These are phyloP conservation scores for Pterocles orientalis DNA, from an alignment of 2,113 vertebrate species.

Conservation along the genomic window DNA sequence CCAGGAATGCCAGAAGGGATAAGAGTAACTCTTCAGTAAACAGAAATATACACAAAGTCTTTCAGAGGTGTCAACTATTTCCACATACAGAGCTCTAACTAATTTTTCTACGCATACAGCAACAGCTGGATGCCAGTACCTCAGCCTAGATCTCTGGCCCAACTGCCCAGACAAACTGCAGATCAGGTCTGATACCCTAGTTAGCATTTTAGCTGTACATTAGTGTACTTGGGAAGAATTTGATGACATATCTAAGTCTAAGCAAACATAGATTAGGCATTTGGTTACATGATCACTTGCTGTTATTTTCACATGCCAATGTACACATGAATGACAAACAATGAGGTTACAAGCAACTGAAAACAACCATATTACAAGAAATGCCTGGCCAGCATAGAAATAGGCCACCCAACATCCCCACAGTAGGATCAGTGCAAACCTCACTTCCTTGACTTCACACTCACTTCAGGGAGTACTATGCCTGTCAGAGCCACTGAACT, in stretches of 20 bases:
- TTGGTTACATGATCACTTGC: slow-evolving; percentile 22
- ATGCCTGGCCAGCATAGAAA: background rate
- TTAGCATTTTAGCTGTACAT: background rate
- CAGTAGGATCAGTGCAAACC: background rate
- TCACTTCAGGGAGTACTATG: background rate
- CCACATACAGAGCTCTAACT: background rate
- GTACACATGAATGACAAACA: background rate
- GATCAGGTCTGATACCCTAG: background rate
- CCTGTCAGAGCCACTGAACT: background rate
- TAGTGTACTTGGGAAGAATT: background rate
- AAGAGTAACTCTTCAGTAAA: background rate
- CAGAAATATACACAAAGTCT: background rate
- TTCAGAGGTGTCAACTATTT: background rate
- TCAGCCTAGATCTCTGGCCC: background rate
- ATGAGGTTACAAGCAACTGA: background rate
- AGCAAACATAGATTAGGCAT: slow-evolving; percentile 7
- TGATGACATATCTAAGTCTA: background rate
- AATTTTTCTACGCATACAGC: background rate
- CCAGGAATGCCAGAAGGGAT: background rate
- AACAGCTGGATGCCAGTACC: background rate
- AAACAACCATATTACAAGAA: background rate
- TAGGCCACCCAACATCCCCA: background rate
- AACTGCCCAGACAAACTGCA: background rate
- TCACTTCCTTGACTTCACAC: background rate
- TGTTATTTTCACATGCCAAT: slow-evolving; percentile 21